These are phyloP conservation scores for Ooceraea biroi DNA, from an alignment of 1,140 invertebrate genomes.

Conservation along the genomic window DNA sequence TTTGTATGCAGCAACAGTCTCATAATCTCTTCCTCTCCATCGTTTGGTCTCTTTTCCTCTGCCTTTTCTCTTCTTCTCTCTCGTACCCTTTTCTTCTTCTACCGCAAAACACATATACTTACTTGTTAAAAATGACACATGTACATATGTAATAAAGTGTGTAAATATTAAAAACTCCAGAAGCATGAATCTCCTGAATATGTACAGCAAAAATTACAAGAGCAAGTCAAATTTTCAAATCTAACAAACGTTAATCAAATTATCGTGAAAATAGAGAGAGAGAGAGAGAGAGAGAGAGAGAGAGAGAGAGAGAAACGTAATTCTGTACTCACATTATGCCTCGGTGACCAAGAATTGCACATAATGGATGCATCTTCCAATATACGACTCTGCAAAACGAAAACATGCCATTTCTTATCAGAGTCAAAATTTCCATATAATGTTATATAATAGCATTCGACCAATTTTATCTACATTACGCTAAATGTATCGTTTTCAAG, in stretches of 20 bases:
- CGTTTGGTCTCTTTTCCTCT: neutral
- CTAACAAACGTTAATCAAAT: no score
- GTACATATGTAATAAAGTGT: no score
- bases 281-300: no score
- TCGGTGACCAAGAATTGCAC: constrained; percentile 95
- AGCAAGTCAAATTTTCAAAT: no score
- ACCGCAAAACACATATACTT: no score
- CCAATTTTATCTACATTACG: constrained; percentile 17
- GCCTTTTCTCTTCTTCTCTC: neutral
- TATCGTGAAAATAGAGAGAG: no score
- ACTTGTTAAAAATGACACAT: no score
- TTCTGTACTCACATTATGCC: constrained; percentile 92
- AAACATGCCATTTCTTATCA: constrained; percentile 69
- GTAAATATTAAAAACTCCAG: no score
- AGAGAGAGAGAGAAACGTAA: no score
- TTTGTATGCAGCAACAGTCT: constrained; percentile 60
- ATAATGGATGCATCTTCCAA: constrained; percentile 94
- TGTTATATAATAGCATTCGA: constrained; percentile 7
- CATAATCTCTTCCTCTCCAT: constrained; percentile 44
- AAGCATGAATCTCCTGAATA: no score
- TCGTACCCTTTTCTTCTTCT: neutral
- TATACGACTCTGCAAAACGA: constrained; percentile 92
- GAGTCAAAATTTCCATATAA: constrained; percentile 21
- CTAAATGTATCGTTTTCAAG: neutral
- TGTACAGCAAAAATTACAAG: no score